Conservation (phyloP, 2,888 invertebrate genomes). For the Augochlorella aurata region DNA sequence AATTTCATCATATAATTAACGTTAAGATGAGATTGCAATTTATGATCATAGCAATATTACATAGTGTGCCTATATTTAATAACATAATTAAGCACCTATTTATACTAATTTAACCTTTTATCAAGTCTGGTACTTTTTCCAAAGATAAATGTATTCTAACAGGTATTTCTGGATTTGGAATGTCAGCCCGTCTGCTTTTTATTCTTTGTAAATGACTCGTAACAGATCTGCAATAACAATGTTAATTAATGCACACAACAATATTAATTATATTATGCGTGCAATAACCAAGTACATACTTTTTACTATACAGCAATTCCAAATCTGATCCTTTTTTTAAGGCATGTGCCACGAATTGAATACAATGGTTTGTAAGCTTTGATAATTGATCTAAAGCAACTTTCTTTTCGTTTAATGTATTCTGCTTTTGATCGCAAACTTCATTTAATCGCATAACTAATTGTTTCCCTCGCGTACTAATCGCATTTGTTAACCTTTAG, state of each 20-base stretch:
- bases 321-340: constrained; percentile 91
- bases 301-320: constrained; percentile 92
- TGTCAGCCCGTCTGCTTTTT: constrained; percentile 92
- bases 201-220: constrained; percentile 90
- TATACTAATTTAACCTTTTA: constrained; percentile 85
- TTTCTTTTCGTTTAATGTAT: constrained; percentile 92
- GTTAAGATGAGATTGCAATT: constrained; percentile 15
- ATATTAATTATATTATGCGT: neutral
- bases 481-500: constrained; percentile 89
- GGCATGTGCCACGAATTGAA: constrained; percentile 91
- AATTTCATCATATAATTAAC: neutral
- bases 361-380: constrained; percentile 93
- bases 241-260: constrained; percentile 10
- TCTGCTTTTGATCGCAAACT: constrained; percentile 89
- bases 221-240: constrained; percentile 75
- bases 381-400: constrained; percentile 91
- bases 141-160: constrained; percentile 91
- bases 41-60: constrained; percentile 18
- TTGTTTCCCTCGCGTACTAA: constrained; percentile 92
- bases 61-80: constrained; percentile 40
- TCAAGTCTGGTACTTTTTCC: constrained; percentile 91
- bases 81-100: constrained; percentile 50
- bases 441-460: constrained; percentile 91
- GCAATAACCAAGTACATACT: constrained; percentile 81
- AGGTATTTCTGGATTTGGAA: constrained; percentile 94